phyloP scores from a whole-genome alignment of 2,888 invertebrate genomes.

The Cephus rjabovi region DNA sequence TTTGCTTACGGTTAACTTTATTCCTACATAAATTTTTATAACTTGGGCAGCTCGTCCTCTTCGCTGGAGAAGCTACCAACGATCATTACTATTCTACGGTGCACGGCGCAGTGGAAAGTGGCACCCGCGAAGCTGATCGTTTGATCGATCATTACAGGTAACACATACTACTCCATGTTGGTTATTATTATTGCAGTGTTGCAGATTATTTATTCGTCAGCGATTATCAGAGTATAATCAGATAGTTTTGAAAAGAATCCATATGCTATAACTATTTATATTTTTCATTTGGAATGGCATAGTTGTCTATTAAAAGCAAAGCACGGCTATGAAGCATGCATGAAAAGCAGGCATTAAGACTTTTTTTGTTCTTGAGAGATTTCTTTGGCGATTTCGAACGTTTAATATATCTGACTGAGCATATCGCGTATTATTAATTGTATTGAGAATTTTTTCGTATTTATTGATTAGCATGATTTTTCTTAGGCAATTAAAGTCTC shows the following conservation, averaged over 20 bases:
- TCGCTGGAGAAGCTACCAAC: conserved; percentile 79
- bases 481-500: conserved; percentile 53
- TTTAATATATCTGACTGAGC: too few species aligned
- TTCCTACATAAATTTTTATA: background rate
- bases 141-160: conserved; percentile 62
- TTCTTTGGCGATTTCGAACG: too few species aligned
- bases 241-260: background rate
- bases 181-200: background rate
- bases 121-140: conserved; percentile 78
- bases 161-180: conserved; percentile 16
- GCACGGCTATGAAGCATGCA: too few species aligned
- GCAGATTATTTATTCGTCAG: background rate
- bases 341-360: too few species aligned
- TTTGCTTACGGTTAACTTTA: too few species aligned
- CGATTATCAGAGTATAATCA: background rate
- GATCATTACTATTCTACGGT: conserved; percentile 75
- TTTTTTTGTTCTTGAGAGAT: too few species aligned
- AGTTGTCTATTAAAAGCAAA: too few species aligned
- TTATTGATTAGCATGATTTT: conserved; percentile 32
- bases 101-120: conserved; percentile 80
- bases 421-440: too few species aligned
- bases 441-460: background rate
- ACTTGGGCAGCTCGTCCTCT: conserved; percentile 66
- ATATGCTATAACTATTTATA: background rate
- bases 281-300: too few species aligned